These are phyloP conservation scores for Glaucidium brasilianum DNA, from an alignment of 2,113 vertebrate species.

Conservation along the genomic window DNA sequence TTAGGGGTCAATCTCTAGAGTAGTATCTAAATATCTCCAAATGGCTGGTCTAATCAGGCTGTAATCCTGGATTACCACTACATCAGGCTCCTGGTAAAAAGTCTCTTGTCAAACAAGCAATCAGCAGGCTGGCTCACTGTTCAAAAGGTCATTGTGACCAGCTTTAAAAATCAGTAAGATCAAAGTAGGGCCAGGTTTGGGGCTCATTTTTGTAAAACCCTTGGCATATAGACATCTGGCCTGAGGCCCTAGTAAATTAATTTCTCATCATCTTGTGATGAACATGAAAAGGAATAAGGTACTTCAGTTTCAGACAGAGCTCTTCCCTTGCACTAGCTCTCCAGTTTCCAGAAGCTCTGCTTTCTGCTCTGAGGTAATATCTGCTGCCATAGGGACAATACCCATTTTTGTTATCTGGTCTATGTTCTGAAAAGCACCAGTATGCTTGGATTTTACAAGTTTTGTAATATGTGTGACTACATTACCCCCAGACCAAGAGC, in stretches of 20 bases:
- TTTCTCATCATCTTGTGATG: not conserved
- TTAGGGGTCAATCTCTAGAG: not conserved
- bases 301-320: not conserved
- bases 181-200: not conserved
- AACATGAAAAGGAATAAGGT: not conserved
- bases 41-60: not conserved
- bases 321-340: not conserved
- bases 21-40: not conserved
- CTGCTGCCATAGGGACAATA: not conserved
- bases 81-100: not conserved
- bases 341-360: not conserved
- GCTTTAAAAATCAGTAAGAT: not conserved
- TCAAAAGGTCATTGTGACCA: not conserved
- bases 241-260: not conserved
- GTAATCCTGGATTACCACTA: not conserved
- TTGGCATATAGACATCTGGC: not conserved
- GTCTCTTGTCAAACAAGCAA: not conserved
- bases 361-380: not conserved
- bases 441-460: not conserved
- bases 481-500: not conserved
- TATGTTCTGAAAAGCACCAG: not conserved
- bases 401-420: not conserved
- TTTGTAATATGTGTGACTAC: not conserved
- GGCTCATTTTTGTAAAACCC: not conserved
- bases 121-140: not conserved